Base-by-base conservation (phyloP, 2,888 invertebrate genomes). In the Harpalus rubripes region DNA sequence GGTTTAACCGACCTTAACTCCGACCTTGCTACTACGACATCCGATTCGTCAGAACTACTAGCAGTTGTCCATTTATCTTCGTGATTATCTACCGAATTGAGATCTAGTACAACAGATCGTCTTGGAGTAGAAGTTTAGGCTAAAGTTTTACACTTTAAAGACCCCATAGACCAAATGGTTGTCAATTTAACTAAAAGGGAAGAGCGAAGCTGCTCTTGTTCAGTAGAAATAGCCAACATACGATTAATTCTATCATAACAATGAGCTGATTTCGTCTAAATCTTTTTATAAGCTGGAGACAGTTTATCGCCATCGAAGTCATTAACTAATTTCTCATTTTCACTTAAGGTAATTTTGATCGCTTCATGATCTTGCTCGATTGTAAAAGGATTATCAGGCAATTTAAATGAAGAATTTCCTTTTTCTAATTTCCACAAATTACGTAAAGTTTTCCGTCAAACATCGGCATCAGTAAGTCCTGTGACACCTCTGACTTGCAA, bases 301-400 rank as follows among this genome's bases (percentile, higher is more conserved):
- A n/a, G n/a, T n/a, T n/a, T n/a, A n/a, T n/a, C n/a, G n/a, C n/a
- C n/a, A n/a, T n/a, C n/a, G n/a, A n/a, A n/a, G n/a, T n/a, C n/a
- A 44, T 44, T 44, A 44, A 44, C 10, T 44, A 44, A 44, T 44
- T 44, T 44, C 0, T 44, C 44, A n/a, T n/a, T n/a, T n/a, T n/a
- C n/a, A n/a, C n/a, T n/a, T n/a, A n/a, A n/a, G n/a, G n/a, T n/a
- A 44, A 44, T 44, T 44, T 44, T 44, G 44, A 44, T 44, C 44
- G 44, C 5, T 1, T 10, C 44, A 44, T 44, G 44, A 10, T 44
- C 44, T 44, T 44, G 44, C 10, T 44, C 44, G 44, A 44, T 2
- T 10, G 44, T 44, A 44, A 44, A 44, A 44, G 22, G 10, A 44
- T 44, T 44, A 44, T 44, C 44, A 44, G 44, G 44, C 44, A 44